A percentile compares a stretch with the other conserved stretches of the same genome.
Evolutionary conservation across 2,797 vertebrate species (phyloP).

Genomic region (Melanotaenia pygmaea): DNA sequence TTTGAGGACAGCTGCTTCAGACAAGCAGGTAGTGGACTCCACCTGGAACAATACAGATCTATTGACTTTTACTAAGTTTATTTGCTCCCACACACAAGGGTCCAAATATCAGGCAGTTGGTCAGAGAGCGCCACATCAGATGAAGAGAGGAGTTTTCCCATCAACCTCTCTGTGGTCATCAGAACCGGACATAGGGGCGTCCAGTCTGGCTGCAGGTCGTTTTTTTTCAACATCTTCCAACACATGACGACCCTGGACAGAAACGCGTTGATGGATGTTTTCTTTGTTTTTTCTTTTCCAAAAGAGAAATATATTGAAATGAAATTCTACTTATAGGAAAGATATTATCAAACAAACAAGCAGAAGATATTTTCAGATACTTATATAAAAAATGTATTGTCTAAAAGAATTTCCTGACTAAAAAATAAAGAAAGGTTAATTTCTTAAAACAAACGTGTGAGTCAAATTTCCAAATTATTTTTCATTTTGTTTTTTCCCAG

Average conservation of each 20-base stretch:
- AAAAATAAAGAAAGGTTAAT: conserved; percentile 62
- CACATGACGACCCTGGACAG: conserved; percentile 67
- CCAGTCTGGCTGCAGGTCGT: background rate
- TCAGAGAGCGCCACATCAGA: conserved; percentile 41
- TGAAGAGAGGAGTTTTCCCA: conserved; percentile 57
- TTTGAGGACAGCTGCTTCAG: conserved; percentile 15
- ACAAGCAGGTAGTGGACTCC: conserved; percentile 38
- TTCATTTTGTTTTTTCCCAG: conserved; percentile 64
- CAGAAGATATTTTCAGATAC: conserved; percentile 86
- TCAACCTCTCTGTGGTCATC: conserved; percentile 68
- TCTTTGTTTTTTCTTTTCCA: conserved; percentile 46
- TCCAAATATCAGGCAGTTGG: conserved; percentile 46
- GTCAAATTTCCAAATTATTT: conserved; percentile 73
- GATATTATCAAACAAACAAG: conserved; percentile 82
- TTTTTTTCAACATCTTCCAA: background rate
- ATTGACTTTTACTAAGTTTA: conserved; percentile 33
- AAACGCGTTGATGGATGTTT: conserved; percentile 72
- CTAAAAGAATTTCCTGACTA: conserved; percentile 64
- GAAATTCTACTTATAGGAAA: conserved; percentile 80
- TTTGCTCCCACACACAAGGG: conserved; percentile 48
- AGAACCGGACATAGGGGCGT: conserved; percentile 63
- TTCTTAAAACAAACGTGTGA: conserved; percentile 75
- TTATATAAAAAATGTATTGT: conserved; percentile 74
- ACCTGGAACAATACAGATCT: background rate
- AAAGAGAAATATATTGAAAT: conserved; percentile 80